Evolutionary conservation across 2,113 vertebrate genomes (phyloP), one percentile per base, ranked within the genome.

Genomic region (Sceloporus undulatus): DNA sequence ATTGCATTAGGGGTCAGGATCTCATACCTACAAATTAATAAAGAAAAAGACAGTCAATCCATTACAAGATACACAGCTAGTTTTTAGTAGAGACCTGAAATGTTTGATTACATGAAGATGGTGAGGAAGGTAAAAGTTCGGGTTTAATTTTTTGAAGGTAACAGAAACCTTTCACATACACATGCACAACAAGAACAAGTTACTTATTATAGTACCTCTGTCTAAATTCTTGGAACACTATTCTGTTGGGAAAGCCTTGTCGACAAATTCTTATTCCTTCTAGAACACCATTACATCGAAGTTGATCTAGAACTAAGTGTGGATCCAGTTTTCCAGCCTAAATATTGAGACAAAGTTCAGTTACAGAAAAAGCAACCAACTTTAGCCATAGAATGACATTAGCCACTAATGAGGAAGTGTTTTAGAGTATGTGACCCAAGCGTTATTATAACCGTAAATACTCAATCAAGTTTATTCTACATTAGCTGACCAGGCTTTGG

Each of bases 1-100:
- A 99, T 99, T 23, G 99, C 98, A 71, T 99, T 99, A 65, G 99
- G 99, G 80, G 99, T 99, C 48, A 99, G 98, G 95, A 99, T 99
- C 93, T 99, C 98, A 16, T 99, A 99, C 95, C 99, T 99, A 91
- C 14, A 92, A 91, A 52, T 91, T 73, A 94, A 88, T 86, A 23
- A 6, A 18, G 83, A 77, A 90, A 77, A 74, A 40, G 74, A 87
- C 27, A 73, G 54, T 77, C 65, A 42, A 79, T 21, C 19, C 25
- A 16, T 19, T 34, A 16, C 14, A 85, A 74, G 62, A 25, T 25
- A 27, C 25, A 23, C 1, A 71, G 9, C 42, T 79, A 74, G 2
- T 76, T 54, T 56, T 81, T 68, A 74, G 9, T 18, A 42, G 42
- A 52, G 14, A 21, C 21, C 16, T 54, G 7, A 42, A 73, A 75